Percentiles rank a stretch among this genome's conserved stretches.
phyloP scores from a whole-genome alignment of 2,113 vertebrate genomes.

The Cyphomyrus plagiostoma region DNA sequence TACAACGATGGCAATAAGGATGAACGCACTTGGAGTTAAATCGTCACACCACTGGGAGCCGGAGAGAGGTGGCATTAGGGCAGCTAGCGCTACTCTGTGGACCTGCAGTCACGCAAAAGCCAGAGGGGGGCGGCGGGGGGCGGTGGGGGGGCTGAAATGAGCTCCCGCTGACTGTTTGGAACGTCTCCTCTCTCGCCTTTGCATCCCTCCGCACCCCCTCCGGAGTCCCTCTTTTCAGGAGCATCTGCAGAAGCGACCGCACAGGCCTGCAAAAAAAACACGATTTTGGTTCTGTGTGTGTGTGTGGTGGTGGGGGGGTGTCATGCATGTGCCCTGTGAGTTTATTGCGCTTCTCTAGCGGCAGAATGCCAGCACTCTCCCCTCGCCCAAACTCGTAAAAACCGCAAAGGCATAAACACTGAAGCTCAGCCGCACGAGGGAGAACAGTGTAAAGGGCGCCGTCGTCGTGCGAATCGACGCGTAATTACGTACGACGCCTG shows the following conservation, averaged over 20 bases:
- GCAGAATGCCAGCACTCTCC: background rate
- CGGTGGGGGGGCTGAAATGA: slow-evolving; percentile 14
- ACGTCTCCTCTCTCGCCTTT: background rate
- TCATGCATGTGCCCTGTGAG: background rate
- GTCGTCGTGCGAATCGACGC: background rate
- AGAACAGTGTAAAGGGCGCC: background rate
- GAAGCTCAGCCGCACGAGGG: background rate
- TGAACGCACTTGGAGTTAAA: background rate
- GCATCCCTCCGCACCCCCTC: background rate
- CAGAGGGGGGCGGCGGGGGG: background rate
- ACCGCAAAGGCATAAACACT: background rate
- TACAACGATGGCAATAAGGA: background rate
- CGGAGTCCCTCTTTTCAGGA: slow-evolving; percentile 15
- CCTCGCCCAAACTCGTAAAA: background rate
- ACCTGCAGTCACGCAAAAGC: background rate
- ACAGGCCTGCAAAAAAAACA: background rate
- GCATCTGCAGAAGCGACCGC: slow-evolving; percentile 15
- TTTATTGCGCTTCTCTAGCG: too few relatives aligned
- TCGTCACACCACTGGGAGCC: background rate
- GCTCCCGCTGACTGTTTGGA: slow-evolving; percentile 9
- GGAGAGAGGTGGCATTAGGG: background rate
- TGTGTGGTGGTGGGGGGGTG: background rate
- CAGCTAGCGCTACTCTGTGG: background rate
- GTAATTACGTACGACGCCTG: background rate
- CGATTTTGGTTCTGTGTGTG: background rate